Conservation (phyloP, 2,888 invertebrate genomes). For the Microctonus hyperodae region DNA sequence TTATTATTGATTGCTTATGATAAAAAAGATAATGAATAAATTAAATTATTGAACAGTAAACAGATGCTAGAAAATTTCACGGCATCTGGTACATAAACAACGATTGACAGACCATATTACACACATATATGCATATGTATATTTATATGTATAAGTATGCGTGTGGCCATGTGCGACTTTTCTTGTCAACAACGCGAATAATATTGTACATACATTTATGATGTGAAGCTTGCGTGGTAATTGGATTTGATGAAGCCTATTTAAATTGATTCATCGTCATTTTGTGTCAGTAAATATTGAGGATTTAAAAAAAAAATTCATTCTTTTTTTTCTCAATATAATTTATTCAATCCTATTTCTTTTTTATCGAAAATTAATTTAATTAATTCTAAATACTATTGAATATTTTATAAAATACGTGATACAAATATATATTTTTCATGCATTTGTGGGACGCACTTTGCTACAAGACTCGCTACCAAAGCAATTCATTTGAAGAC, state of each 20-base stretch:
- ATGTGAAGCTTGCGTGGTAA: constrained; percentile 52
- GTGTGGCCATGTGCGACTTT: constrained; percentile 1
- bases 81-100: neutral
- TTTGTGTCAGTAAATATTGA: constrained; percentile 51
- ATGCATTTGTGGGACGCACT: neutral
- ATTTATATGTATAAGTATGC: neutral
- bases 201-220: constrained; percentile 28
- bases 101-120: neutral
- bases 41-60: neutral
- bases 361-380: neutral
- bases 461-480: neutral
- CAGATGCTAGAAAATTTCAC: neutral
- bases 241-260: constrained; percentile 59
- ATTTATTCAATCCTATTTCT: neutral
- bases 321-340: neutral
- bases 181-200: neutral
- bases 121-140: neutral
- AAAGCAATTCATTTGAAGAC: constrained; percentile 17
- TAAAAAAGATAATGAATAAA: neutral
- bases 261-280: constrained; percentile 47
- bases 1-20: neutral
- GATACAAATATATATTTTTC: neutral
- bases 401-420: neutral
- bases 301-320: neutral
- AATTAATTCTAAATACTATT: neutral